A percentile compares a stretch with the other conserved stretches of the same genome.
These are phyloP conservation scores for Smutsia gigantea DNA, from an alignment of 2,797 vertebrate species.

Conservation along the genomic window DNA sequence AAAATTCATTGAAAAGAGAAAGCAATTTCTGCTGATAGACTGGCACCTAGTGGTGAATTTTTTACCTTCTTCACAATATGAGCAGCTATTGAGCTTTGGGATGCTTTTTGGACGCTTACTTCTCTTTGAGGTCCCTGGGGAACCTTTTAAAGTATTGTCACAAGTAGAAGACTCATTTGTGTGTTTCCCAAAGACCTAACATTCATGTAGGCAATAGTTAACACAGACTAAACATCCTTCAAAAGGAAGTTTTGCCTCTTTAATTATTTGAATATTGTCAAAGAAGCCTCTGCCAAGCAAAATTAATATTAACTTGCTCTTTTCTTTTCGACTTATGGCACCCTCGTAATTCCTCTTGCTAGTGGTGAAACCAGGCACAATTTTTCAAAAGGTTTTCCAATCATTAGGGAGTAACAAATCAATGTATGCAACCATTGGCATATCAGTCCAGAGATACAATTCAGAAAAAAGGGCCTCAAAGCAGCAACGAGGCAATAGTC, in stretches of 20 bases:
- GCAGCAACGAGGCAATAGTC: background rate
- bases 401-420: background rate
- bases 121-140: background rate
- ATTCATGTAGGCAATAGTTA: background rate
- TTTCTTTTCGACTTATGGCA: background rate
- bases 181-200: background rate
- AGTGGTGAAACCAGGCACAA: background rate
- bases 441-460: background rate
- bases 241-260: background rate
- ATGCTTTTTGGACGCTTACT: background rate
- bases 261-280: background rate
- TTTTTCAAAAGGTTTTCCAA: background rate
- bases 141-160: background rate
- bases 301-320: background rate
- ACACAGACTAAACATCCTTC: background rate
- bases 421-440: background rate
- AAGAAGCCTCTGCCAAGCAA: background rate
- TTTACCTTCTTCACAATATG: background rate
- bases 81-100: background rate
- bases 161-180: background rate
- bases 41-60: constrained; percentile 62
- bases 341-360: background rate
- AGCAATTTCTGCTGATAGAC: constrained; percentile 30
- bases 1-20: background rate
- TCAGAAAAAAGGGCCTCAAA: background rate